Conservation (phyloP, 2,888 invertebrate genomes). For the Drosophila incognita region DNA sequence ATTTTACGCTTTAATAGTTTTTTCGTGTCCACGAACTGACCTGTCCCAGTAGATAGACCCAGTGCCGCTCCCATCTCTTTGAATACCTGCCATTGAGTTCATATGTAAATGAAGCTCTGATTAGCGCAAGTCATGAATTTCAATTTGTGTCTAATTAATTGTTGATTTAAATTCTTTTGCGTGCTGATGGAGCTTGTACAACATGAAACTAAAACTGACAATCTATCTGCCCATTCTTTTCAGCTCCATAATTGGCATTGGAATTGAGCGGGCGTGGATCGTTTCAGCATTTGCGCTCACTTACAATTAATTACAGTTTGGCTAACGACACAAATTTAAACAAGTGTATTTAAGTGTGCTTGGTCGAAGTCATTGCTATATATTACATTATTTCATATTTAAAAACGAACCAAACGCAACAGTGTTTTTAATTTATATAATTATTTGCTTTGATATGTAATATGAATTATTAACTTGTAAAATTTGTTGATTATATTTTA, state of each 20-base stretch:
- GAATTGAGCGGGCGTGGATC: slow-evolving; percentile 15
- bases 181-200: slow-evolving; percentile 48
- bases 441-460: not conserved
- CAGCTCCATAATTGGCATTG: slow-evolving; percentile 40
- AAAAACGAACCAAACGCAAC: not conserved
- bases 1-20: slow-evolving; percentile 75
- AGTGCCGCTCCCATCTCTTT: not conserved
- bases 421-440: not conserved
- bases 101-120: slow-evolving; percentile 75
- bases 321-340: slow-evolving; percentile 24
- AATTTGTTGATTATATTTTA: not conserved
- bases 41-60: slow-evolving; percentile 22
- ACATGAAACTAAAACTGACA: slow-evolving; percentile 8
- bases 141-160: slow-evolving; percentile 77
- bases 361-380: not conserved
- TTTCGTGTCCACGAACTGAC: slow-evolving; percentile 45
- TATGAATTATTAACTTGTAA: not conserved
- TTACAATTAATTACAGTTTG: slow-evolving; percentile 39
- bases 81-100: slow-evolving; percentile 61
- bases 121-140: slow-evolving; percentile 76
- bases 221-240: slow-evolving; percentile 9
- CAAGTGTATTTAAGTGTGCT: slow-evolving; percentile 17
- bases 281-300: slow-evolving; percentile 26
- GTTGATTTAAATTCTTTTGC: slow-evolving; percentile 71
- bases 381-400: not conserved